phyloP scores from a whole-genome alignment of 2,797 vertebrate species.

The Alauda arvensis region DNA sequence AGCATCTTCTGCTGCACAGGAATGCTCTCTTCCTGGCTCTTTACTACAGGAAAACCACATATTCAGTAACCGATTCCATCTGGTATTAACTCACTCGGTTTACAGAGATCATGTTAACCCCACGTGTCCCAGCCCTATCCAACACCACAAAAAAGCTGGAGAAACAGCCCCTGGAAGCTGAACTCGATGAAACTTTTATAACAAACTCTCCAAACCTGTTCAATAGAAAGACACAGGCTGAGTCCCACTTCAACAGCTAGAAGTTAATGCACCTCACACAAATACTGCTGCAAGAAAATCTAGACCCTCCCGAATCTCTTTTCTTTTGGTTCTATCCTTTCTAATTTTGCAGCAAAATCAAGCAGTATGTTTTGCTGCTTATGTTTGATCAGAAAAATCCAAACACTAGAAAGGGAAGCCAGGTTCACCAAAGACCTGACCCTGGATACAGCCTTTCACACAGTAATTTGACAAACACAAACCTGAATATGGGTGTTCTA shows the following conservation, averaged over 20 bases:
- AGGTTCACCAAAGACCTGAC: not conserved
- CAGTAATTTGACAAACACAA: not conserved
- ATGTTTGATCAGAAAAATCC: not conserved
- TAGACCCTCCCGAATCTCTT: not conserved
- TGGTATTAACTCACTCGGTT: not conserved
- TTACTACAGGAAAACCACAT: not conserved
- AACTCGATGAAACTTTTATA: rapidly evolving
- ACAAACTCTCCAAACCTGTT: not conserved
- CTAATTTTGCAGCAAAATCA: not conserved
- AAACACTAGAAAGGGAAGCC: not conserved
- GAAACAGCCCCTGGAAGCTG: not conserved
- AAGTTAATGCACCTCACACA: not conserved
- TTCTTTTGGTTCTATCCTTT: not conserved
- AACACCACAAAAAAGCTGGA: not conserved
- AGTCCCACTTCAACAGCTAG: not conserved
- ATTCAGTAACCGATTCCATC: not conserved
- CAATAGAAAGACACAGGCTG: not conserved
- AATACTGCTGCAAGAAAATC: not conserved
- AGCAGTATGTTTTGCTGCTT: not conserved
- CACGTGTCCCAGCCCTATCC: rapidly evolving
- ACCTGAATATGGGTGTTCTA: rapidly evolving
- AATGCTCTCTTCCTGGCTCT: not conserved
- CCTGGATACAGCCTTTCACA: not conserved
- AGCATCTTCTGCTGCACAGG: not conserved
- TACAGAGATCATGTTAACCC: not conserved